These are phyloP conservation scores for Cochlearius cochlearius DNA, from an alignment of 2,113 vertebrate genomes.

Conservation along the genomic window DNA sequence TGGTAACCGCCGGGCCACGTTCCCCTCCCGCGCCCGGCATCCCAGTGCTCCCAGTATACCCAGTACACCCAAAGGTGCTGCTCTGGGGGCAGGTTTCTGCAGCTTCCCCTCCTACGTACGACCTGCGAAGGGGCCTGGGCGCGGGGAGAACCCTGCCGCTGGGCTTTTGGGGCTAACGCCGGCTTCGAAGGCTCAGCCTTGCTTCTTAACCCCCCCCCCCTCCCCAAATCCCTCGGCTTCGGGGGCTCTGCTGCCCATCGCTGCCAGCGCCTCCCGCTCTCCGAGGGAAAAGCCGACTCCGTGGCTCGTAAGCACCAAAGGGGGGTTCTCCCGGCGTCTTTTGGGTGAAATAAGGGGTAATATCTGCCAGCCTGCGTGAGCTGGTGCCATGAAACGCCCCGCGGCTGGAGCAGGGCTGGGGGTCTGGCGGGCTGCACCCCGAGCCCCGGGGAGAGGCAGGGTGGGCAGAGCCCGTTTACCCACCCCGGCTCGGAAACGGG, in stretches of 20 bases:
- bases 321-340: background rate
- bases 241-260: background rate
- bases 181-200: background rate
- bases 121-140: too few species aligned
- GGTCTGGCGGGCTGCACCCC: background rate
- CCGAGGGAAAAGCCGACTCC: background rate
- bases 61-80: background rate
- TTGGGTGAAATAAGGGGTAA: background rate
- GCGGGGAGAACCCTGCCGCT: background rate
- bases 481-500: background rate
- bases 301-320: too few species aligned
- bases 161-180: background rate
- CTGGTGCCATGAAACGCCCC: background rate
- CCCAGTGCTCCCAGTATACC: background rate
- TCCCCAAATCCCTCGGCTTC: background rate
- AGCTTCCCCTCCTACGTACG: background rate
- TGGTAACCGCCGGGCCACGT: background rate
- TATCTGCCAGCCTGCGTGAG: background rate
- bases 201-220: background rate
- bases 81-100: background rate
- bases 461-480: fast-evolving
- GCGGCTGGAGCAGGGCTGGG: background rate
- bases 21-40: background rate
- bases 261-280: background rate
- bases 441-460: background rate